Conservation (phyloP, 2,888 invertebrate species). For the Scaptomyza parva region DNA sequence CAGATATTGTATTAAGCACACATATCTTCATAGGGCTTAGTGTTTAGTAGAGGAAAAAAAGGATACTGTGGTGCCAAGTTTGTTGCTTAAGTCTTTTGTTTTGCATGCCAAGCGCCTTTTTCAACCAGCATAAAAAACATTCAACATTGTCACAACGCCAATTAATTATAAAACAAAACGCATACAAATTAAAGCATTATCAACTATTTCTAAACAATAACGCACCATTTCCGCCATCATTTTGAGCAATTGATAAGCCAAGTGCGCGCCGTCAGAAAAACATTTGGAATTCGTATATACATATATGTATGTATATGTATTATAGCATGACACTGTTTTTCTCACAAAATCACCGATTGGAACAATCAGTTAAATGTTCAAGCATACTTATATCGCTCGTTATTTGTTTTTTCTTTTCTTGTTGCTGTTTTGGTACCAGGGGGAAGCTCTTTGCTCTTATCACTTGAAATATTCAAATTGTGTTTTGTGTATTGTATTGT, state of each 20-base stretch:
- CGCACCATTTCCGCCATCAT: conserved; percentile 82
- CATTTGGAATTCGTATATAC: conserved; percentile 4
- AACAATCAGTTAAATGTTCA: conserved; percentile 76
- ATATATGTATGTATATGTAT: no score
- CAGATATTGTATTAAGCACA: conserved; percentile 1
- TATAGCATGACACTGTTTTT: conserved; percentile 55
- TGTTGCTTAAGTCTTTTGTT: conserved; percentile 73
- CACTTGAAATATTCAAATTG: conserved; percentile 64
- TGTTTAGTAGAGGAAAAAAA: conserved; percentile 15
- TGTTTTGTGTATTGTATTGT: conserved; percentile 42
- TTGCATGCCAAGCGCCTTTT: conserved; percentile 23
- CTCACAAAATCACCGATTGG: conserved; percentile 77
- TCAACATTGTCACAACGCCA: conserved; percentile 39
- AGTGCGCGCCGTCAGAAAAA: conserved; percentile 43
- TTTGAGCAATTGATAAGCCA: conserved; percentile 61
- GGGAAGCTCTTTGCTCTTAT: conserved; percentile 52
- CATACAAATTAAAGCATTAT: conserved; percentile 56
- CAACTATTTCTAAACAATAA: conserved; percentile 51
- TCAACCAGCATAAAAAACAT: conserved; percentile 57
- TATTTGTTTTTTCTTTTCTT: conserved; percentile 8
- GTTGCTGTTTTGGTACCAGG: conserved; percentile 13
- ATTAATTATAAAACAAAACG: conserved; percentile 70
- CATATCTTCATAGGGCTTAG: conserved; percentile 1
- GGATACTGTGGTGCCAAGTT: conserved; percentile 55
- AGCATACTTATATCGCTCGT: conserved; percentile 53